Base-by-base conservation (phyloP, 2,113 vertebrate genomes). In the Ciconia boyciana region DNA sequence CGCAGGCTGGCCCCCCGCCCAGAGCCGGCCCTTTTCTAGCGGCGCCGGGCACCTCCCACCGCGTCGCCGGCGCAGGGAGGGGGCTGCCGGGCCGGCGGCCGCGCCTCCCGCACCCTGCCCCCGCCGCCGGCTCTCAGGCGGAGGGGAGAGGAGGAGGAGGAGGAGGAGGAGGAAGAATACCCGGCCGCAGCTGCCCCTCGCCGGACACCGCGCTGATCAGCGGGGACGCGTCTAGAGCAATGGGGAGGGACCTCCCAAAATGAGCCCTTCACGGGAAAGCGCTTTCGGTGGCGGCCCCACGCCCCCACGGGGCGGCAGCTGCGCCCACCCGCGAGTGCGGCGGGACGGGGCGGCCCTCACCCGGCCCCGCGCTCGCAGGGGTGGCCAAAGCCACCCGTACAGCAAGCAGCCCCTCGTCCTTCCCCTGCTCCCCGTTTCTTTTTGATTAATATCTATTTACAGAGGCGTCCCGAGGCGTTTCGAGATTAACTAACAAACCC, bases 1-100 rank as follows among this genome's bases (percentile, higher is more conserved):
- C 2, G 9, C 13, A 1, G 0, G 1, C 41, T 4, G 5, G 0
- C n/a, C 13, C 9, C 18, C 9, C 2, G 19, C 4, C 4, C 48
- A 32, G 36, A 1, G 34, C 46, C n/a, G 25, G 4, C 44, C 13
- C 83, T 93, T 95, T 96, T 93, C 44, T 94, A 91, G 13, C 64
- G 25, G 51, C 3, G n/a, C 70, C 55, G 51, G 52, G 91, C 82
- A 0, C 96, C 96, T 64, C 94, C 94, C 92, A 39, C 65, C 41
- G 36, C 77, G 7, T 16, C 10, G 11, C 51, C 9, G 18, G n/a
- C 55, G 20, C 26, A 9, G 16, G 22, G 26, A 24, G 26, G 51
- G 44, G 28, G 66, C 32, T 16, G 60, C 34, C 6, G 14, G 24
- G 26, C n/a, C 17, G 34, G 13, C 14, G 8, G 44, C 34, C 6